These are phyloP conservation scores for Eristalis arbustorum DNA, from an alignment of 2,888 invertebrate genomes.

Conservation along the genomic window DNA sequence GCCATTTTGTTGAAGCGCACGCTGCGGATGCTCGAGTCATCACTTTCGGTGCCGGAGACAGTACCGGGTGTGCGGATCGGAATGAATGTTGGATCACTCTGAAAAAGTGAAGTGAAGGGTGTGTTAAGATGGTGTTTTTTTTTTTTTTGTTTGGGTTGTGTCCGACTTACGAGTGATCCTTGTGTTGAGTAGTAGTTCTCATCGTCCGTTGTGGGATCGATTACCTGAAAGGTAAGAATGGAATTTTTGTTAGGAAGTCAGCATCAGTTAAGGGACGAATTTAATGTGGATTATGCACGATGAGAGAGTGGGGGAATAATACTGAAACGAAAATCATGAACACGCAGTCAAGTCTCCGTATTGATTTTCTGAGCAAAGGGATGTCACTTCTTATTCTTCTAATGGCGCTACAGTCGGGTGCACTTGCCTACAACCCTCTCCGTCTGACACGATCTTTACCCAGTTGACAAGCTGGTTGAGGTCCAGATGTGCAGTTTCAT, in stretches of 20 bases:
- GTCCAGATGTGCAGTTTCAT: no score
- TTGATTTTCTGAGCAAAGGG: no score
- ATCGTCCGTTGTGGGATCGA: conserved; percentile 89
- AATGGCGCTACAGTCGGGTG: no score
- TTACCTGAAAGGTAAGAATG: conserved; percentile 81
- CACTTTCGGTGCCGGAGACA: conserved; percentile 88
- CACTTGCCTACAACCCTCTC: no score
- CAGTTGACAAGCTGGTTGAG: no score
- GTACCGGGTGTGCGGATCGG: conserved; percentile 86
- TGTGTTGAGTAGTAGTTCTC: conserved; percentile 88
- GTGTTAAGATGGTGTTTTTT: not conserved
- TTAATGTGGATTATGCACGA: no score
- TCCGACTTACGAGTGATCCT: conserved; percentile 75
- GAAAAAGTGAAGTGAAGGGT: conserved; percentile 73
- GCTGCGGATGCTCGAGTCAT: conserved; percentile 91
- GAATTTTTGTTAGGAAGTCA: not conserved
- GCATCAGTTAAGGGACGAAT: no score
- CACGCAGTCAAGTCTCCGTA: no score
- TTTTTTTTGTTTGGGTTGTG: not conserved
- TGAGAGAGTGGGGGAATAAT: no score
- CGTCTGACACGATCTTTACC: no score
- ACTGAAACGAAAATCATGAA: no score
- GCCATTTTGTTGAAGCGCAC: conserved; percentile 96
- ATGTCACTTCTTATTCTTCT: no score
- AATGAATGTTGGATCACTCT: conserved; percentile 96